Conservation (phyloP, 2,888 invertebrate species). For the Drosophila formosana region DNA sequence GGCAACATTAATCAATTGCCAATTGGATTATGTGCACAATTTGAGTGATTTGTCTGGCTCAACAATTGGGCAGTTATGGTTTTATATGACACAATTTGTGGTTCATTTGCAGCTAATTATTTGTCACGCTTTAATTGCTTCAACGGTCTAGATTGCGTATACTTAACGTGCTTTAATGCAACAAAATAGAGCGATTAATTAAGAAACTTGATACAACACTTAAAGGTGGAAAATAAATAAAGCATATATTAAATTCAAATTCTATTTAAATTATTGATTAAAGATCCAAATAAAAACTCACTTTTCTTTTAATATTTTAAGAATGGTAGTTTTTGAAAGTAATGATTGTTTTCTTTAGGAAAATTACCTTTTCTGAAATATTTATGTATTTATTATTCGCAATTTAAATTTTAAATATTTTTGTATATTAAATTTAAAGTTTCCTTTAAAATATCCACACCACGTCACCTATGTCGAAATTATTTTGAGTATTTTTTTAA, state of each 20-base stretch:
- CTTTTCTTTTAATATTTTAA: background rate
- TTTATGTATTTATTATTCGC: background rate
- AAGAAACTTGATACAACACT: background rate
- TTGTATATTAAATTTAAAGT: background rate
- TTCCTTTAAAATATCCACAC: background rate
- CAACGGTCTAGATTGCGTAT: background rate
- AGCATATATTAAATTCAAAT: background rate
- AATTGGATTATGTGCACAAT: conserved; percentile 31
- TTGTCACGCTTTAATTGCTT: conserved; percentile 10
- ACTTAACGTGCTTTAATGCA: conserved; percentile 7
- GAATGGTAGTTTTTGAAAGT: background rate
- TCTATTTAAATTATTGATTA: background rate
- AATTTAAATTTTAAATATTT: background rate
- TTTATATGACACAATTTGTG: conserved; percentile 9
- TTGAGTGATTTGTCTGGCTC: conserved; percentile 28
- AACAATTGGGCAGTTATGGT: conserved; percentile 47
- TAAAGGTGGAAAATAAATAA: background rate
- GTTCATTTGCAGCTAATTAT: conserved; percentile 14
- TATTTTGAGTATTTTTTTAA: background rate
- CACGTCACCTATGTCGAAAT: background rate
- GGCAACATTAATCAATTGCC: conserved; percentile 64
- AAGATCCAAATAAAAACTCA: background rate
- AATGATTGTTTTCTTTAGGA: background rate
- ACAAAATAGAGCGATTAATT: background rate
- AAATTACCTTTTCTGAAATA: conserved; percentile 4